Percentiles rank a stretch among this genome's conserved stretches.
Conservation (phyloP, 2,797 vertebrate genomes). For the Podarcis lilfordi region DNA sequence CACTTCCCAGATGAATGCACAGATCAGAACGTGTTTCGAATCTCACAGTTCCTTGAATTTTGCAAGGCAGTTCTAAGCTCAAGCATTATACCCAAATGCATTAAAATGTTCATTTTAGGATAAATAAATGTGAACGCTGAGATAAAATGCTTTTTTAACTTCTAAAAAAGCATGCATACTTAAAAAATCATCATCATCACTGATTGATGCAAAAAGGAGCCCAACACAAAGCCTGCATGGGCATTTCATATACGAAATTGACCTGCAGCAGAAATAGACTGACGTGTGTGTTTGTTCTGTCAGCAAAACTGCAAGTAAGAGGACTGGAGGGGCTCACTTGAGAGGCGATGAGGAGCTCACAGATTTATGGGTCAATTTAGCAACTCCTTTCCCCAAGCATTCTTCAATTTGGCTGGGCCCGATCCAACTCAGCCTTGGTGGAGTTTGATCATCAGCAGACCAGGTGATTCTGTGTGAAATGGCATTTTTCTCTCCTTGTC, state of each 20-base stretch:
- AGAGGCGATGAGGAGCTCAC: neutral
- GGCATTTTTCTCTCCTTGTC: rapidly evolving
- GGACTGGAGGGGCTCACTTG: neutral
- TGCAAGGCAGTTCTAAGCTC: neutral
- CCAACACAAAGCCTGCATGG: neutral
- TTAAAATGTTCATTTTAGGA: too few species aligned
- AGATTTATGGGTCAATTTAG: neutral
- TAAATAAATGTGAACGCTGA: too few species aligned
- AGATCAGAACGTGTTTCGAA: neutral
- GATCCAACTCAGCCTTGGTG: neutral
- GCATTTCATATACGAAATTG: neutral
- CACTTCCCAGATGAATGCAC: neutral
- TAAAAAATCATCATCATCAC: neutral
- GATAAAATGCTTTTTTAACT: neutral
- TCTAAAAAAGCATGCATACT: neutral
- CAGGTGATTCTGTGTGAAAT: neutral
- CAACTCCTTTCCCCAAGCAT: neutral
- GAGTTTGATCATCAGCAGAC: neutral
- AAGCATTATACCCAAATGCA: too few species aligned
- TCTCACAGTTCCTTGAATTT: neutral
- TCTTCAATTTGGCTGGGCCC: neutral
- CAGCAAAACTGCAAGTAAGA: neutral
- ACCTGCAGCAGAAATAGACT: neutral
- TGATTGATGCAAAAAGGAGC: neutral
- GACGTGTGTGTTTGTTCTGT: neutral